Evolutionary conservation across 2,888 invertebrate species (phyloP).

Genomic region (Lamellibrachia columna): DNA sequence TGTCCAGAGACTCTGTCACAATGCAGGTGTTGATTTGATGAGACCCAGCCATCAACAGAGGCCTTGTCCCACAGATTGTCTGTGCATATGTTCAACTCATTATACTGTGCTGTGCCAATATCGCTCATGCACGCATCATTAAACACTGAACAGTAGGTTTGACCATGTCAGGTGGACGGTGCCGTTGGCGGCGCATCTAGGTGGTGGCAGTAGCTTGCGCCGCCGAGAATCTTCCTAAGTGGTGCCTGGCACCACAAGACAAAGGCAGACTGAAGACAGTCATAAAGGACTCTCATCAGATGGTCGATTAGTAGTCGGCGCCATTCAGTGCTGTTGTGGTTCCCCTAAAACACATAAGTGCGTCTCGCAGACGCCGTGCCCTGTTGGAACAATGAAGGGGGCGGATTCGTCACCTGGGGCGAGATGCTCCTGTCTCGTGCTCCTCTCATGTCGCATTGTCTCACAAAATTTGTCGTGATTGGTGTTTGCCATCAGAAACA

Average conservation of each 20-base stretch:
- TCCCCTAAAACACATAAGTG: neutral
- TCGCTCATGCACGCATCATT: neutral
- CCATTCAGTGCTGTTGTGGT: neutral
- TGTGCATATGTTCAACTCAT: neutral
- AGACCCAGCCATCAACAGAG: neutral
- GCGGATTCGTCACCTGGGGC: neutral
- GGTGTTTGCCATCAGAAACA: slow-evolving; percentile 1
- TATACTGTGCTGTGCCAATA: slow-evolving; percentile 3
- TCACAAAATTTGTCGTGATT: neutral
- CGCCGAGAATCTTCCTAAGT: neutral
- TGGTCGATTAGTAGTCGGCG: neutral
- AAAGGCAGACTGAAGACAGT: neutral
- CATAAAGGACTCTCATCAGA: neutral
- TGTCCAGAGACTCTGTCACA: neutral
- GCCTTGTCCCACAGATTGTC: neutral
- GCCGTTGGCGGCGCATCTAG: neutral
- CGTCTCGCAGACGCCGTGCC: neutral
- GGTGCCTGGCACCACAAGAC: slow-evolving; percentile 1
- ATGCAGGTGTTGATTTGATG: slow-evolving; percentile 12
- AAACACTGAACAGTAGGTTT: neutral
- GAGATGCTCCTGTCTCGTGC: neutral
- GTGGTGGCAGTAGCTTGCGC: neutral
- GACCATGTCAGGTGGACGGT: slow-evolving; percentile 1
- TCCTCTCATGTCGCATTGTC: neutral
- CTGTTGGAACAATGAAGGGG: neutral